phyloP scores from a whole-genome alignment of 2,888 invertebrate species.

The Linnaemya tessellans region DNA sequence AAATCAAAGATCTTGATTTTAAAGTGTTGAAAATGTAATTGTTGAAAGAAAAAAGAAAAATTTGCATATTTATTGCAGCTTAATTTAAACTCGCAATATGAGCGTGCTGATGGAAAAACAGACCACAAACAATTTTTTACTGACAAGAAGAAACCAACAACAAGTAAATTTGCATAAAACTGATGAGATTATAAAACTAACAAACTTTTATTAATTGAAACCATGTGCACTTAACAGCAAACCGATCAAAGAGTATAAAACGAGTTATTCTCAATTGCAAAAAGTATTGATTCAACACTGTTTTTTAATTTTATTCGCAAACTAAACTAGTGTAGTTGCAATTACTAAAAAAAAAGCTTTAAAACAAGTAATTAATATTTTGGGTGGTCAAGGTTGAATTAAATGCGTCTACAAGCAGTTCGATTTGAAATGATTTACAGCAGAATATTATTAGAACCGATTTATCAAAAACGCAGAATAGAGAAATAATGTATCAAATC shows the following conservation, averaged over 20 bases:
- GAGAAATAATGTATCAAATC: no score
- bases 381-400: conserved; percentile 57
- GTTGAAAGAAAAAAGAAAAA: conserved; percentile 40
- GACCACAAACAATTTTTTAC: conserved; percentile 6
- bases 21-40: conserved; percentile 63
- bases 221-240: conserved; percentile 51
- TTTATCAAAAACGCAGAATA: no score
- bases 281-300: neutral
- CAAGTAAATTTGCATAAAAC: conserved; percentile 68
- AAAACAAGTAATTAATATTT: conserved; percentile 37
- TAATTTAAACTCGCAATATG: conserved; percentile 59
- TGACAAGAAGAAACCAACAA: conserved; percentile 26
- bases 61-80: conserved; percentile 68
- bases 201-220: conserved; percentile 70
- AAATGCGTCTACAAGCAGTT: neutral
- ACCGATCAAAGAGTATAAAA: conserved; percentile 11
- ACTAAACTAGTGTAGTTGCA: conserved; percentile 37
- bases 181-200: conserved; percentile 65
- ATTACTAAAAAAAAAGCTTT: neutral
- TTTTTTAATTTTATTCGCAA: conserved; percentile 2
- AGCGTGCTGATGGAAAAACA: neutral
- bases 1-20: conserved; percentile 39
- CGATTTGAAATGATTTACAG: no score
- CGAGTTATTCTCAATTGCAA: conserved; percentile 24
- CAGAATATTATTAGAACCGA: no score